These are phyloP conservation scores for Furcifer pardalis DNA, from an alignment of 2,797 vertebrate species.

Conservation along the genomic window DNA sequence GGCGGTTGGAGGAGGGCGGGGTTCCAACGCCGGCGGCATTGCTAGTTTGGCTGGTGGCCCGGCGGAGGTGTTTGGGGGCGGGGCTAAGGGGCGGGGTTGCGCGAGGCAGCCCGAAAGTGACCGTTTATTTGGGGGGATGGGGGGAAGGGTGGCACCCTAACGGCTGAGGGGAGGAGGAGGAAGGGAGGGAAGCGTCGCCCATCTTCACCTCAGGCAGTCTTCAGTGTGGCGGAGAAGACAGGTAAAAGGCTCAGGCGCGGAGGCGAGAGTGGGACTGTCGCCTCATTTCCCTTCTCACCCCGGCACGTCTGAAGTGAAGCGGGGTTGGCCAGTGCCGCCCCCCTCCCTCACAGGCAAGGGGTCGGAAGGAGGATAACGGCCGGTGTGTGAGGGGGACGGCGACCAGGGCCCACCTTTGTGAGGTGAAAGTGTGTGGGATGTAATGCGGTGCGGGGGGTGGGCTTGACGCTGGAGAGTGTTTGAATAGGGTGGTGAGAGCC, in stretches of 20 bases:
- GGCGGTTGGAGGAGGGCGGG: background rate
- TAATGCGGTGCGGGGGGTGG: background rate
- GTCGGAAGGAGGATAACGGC: background rate
- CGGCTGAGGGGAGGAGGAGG: background rate
- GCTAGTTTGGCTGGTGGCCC: background rate
- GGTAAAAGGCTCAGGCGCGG: background rate
- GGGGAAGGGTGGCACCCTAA: background rate
- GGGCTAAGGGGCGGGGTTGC: background rate
- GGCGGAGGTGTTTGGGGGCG: background rate
- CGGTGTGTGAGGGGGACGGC: background rate
- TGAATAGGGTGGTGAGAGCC: too few relatives aligned
- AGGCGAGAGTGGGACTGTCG: background rate
- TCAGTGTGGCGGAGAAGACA: conserved; percentile 10
- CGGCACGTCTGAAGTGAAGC: too few relatives aligned
- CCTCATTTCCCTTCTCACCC: background rate
- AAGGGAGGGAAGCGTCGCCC: background rate
- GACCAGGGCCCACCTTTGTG: background rate
- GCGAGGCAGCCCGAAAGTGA: too few relatives aligned
- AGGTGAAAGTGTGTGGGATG: too few relatives aligned
- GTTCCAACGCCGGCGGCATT: background rate
- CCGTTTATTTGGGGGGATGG: too few relatives aligned
- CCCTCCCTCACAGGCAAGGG: background rate
- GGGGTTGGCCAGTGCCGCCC: too few relatives aligned
- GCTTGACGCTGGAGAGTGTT: too few relatives aligned
- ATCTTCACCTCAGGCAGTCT: background rate